phyloP scores from a whole-genome alignment of 2,888 invertebrate species.

The Neocrepidodera transversa region DNA sequence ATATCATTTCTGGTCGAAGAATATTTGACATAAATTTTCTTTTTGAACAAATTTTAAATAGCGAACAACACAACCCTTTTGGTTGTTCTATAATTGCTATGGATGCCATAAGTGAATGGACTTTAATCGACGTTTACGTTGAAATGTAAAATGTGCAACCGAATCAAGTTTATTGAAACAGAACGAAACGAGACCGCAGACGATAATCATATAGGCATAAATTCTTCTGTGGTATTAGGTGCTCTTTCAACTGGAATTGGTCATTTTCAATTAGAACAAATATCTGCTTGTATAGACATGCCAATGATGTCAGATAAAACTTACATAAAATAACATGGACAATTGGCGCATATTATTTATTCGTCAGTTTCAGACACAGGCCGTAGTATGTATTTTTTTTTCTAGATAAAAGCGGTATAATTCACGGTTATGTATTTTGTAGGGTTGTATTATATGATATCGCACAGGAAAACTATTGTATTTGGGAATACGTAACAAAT shows the following conservation, averaged over 20 bases:
- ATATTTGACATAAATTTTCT: slow-evolving; percentile 5
- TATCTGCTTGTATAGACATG: slow-evolving; percentile 14
- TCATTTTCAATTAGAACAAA: slow-evolving; percentile 12
- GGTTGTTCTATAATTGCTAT: slow-evolving; percentile 10
- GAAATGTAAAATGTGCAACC: slow-evolving; percentile 15
- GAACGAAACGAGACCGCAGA: not conserved
- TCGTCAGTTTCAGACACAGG: not conserved
- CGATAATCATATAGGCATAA: slow-evolving; percentile 5
- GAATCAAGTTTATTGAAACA: slow-evolving; percentile 8
- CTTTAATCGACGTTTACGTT: slow-evolving; percentile 3
- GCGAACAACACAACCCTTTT: slow-evolving; percentile 1
- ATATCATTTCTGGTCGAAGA: slow-evolving; percentile 4
- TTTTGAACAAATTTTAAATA: slow-evolving; percentile 11
- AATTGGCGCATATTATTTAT: slow-evolving; percentile 7
- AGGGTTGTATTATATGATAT: slow-evolving; percentile 38
- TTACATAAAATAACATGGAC: slow-evolving; percentile 3
- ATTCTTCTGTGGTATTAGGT: slow-evolving; percentile 6
- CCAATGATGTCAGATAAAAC: slow-evolving; percentile 21
- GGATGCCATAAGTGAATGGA: slow-evolving; percentile 8
- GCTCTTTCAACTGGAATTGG: slow-evolving; percentile 24
- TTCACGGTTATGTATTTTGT: too few relatives aligned
- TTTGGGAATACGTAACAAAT: slow-evolving; percentile 49
- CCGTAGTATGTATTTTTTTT: too few relatives aligned
- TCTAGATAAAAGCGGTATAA: too few relatives aligned
- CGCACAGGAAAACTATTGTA: slow-evolving; percentile 44